Evolutionary conservation across 2,113 vertebrate species (phyloP).

Genomic region (Leucosticte australis): DNA sequence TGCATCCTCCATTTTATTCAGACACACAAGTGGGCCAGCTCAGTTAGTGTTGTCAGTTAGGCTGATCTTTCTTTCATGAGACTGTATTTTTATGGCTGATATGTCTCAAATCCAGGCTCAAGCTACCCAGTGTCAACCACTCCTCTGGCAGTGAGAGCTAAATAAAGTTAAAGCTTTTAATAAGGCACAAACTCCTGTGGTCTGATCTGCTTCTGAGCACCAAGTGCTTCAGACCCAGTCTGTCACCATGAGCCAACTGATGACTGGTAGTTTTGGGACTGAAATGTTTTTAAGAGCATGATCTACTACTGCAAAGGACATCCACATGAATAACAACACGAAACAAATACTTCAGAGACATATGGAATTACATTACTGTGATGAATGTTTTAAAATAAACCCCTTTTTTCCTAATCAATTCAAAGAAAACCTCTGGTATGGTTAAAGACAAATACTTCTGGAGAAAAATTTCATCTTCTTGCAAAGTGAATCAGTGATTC

Average conservation of each 20-base stretch:
- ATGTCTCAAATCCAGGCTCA: not conserved
- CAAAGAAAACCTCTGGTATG: not conserved
- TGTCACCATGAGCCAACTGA: not conserved
- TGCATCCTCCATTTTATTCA: not conserved
- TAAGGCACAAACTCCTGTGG: not conserved
- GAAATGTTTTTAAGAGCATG: not conserved
- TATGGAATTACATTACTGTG: not conserved
- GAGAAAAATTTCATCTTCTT: not conserved
- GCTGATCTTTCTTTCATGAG: not conserved
- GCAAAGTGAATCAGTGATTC: not conserved
- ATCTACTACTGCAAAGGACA: not conserved
- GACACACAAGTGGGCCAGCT: not conserved
- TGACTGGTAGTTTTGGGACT: not conserved
- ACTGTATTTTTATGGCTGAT: not conserved
- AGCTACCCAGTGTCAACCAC: not conserved
- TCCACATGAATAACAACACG: not conserved
- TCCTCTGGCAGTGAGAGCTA: not conserved
- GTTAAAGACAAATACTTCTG: not conserved
- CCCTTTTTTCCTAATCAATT: not conserved
- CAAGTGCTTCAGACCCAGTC: not conserved
- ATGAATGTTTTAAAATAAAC: not conserved
- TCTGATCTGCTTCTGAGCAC: not conserved
- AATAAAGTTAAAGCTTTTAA: not conserved
- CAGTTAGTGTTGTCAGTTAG: rapidly evolving
- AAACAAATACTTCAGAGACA: not conserved